phyloP scores from a whole-genome alignment of 2,797 vertebrate genomes.

The Masticophis lateralis region DNA sequence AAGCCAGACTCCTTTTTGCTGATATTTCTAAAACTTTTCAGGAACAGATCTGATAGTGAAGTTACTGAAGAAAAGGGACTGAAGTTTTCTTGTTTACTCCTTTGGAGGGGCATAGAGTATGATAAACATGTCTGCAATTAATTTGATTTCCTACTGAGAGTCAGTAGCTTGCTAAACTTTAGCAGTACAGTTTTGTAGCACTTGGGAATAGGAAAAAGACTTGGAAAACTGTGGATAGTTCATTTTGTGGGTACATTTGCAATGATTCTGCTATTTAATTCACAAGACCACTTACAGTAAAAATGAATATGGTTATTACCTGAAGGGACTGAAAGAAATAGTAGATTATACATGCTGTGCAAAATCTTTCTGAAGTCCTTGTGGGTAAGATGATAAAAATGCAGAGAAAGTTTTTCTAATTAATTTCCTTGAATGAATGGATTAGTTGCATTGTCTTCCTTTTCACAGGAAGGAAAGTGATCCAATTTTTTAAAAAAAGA shows the following conservation, averaged over 20 bases:
- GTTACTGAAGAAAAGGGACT: background rate
- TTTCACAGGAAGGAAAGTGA: no score
- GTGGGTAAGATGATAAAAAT: background rate
- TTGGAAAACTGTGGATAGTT: background rate
- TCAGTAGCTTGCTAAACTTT: background rate
- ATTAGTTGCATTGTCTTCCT: background rate
- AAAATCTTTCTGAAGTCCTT: background rate
- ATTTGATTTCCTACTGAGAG: background rate
- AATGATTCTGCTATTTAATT: background rate
- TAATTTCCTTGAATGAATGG: background rate
- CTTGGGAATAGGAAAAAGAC: background rate
- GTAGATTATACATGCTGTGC: background rate
- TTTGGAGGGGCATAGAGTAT: background rate
- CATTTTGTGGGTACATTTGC: background rate
- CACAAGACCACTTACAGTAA: background rate
- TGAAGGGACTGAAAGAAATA: background rate
- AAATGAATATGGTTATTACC: background rate
- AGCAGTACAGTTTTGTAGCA: background rate
- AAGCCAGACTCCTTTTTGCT: background rate
- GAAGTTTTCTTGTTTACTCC: background rate
- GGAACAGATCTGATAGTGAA: background rate
- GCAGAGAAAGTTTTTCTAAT: background rate
- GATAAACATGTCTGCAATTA: background rate
- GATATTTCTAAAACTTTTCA: background rate
- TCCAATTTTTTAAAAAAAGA: background rate